These are phyloP conservation scores for Vultur gryphus DNA, from an alignment of 2,797 vertebrate genomes.

Conservation along the genomic window DNA sequence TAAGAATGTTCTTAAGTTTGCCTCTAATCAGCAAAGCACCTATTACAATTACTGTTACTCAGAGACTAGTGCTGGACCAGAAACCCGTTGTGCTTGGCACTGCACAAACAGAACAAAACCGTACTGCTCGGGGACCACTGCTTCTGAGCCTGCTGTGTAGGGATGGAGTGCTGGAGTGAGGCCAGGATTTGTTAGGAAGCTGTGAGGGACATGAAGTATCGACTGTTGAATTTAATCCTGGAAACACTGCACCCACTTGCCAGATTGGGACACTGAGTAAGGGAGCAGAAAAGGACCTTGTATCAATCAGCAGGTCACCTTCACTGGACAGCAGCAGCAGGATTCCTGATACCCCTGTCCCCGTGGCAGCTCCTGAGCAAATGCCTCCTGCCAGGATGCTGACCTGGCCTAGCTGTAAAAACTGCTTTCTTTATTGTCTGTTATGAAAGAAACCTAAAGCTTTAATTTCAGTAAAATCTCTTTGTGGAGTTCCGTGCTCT, in stretches of 20 bases:
- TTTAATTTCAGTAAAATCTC: neutral
- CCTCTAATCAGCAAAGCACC: constrained; percentile 11
- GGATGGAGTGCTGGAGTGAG: neutral
- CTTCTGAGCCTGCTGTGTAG: neutral
- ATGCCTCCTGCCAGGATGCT: neutral
- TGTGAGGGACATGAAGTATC: neutral
- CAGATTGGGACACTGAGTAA: neutral
- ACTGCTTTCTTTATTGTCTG: neutral
- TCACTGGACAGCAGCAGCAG: neutral
- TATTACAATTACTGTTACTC: neutral
- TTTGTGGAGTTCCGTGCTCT: neutral
- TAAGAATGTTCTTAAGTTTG: constrained; percentile 18
- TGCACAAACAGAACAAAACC: neutral
- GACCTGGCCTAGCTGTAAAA: neutral
- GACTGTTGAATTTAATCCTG: neutral
- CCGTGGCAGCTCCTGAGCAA: neutral
- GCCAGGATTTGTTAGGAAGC: neutral
- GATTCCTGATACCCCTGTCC: neutral
- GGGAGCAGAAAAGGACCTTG: neutral
- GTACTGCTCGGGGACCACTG: neutral
- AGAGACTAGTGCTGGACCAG: neutral
- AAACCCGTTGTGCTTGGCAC: neutral
- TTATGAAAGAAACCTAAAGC: neutral
- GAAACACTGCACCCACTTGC: neutral
- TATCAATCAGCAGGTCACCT: neutral